phyloP scores from a whole-genome alignment of 2,113 vertebrate genomes.

The Bubalus kerabau region DNA sequence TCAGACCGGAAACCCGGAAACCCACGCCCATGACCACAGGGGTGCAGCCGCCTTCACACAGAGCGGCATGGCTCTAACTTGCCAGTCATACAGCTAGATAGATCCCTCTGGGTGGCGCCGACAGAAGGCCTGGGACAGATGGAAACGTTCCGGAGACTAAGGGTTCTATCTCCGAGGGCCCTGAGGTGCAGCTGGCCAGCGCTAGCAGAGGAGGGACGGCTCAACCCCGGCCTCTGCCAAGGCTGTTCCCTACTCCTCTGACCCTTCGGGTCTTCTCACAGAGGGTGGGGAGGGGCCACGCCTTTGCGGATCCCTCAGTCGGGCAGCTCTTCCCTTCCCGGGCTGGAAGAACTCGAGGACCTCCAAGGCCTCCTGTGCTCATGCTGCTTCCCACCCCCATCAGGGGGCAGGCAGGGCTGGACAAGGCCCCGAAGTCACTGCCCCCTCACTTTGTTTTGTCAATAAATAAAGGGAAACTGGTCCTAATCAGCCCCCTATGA shows the following conservation, averaged over 20 bases:
- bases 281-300: background rate
- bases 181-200: no score
- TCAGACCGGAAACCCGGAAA: background rate
- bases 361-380: background rate
- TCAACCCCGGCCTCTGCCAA: background rate
- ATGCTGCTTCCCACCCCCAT: background rate
- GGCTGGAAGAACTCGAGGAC: background rate
- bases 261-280: background rate
- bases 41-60: background rate
- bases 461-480: background rate
- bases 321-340: background rate
- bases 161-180: background rate
- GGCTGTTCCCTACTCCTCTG: background rate
- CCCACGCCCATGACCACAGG: rapidly evolving
- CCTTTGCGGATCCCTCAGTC: background rate
- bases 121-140: background rate
- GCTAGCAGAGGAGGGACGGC: background rate
- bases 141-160: background rate
- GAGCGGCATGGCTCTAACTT: background rate
- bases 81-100: background rate
- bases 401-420: background rate
- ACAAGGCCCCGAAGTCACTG: background rate
- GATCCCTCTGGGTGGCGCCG: background rate
- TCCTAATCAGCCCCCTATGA: background rate
- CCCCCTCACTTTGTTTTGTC: background rate